A percentile compares a stretch with the other conserved stretches of the same genome.
Conservation (phyloP, 2,113 vertebrate genomes). For the Accipiter cooperii region DNA sequence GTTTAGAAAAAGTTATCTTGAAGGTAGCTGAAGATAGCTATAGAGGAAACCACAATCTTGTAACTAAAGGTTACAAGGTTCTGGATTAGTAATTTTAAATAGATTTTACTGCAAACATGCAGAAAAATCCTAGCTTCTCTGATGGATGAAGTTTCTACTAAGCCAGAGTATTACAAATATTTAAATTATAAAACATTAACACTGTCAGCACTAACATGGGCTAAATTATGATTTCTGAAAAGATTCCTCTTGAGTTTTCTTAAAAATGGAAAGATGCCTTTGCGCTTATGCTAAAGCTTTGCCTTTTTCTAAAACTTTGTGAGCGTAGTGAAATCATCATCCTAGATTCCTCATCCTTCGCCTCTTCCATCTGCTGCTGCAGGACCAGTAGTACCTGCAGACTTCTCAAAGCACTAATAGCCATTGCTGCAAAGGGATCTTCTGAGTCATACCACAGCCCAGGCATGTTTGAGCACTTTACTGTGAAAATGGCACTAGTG, state of each 20-base stretch:
- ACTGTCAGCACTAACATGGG: neutral
- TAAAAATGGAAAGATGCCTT: neutral
- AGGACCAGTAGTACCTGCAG: too few species aligned
- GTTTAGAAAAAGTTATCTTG: neutral
- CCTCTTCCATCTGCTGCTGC: neutral
- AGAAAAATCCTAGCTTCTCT: neutral
- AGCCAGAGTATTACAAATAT: neutral
- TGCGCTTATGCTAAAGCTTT: neutral
- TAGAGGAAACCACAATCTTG: neutral
- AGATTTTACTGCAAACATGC: neutral
- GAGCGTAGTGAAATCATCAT: neutral
- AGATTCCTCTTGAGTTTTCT: neutral
- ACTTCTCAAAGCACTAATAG: neutral
- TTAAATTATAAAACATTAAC: neutral
- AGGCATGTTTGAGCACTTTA: neutral
- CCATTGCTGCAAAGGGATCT: neutral
- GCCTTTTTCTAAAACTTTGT: neutral
- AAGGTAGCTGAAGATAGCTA: neutral
- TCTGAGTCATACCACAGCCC: fast-evolving
- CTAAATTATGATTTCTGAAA: neutral
- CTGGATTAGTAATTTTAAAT: neutral
- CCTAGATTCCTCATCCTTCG: neutral
- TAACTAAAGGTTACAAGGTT: neutral
- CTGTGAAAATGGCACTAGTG: neutral
- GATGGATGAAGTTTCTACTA: neutral